Percentiles rank a stretch among this genome's conserved stretches.
These are phyloP conservation scores for Ophiodon elongatus DNA, from an alignment of 2,113 vertebrate genomes.

Conservation along the genomic window DNA sequence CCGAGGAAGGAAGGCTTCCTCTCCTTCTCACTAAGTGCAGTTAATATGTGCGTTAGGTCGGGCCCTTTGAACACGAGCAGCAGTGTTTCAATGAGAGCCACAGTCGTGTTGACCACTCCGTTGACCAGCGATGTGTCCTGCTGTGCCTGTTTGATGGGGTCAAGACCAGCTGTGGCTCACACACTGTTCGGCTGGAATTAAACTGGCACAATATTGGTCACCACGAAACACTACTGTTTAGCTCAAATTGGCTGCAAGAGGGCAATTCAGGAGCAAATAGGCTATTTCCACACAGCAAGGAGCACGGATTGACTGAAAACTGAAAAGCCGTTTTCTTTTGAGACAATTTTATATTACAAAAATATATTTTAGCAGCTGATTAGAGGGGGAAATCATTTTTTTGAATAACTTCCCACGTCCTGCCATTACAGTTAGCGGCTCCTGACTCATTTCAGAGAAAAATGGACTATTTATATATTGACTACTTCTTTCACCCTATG, in stretches of 20 bases:
- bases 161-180: conserved; percentile 69
- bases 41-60: conserved; percentile 66
- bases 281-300: conserved; percentile 56
- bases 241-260: conserved; percentile 73
- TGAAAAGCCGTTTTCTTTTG: conserved; percentile 33
- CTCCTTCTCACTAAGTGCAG: conserved; percentile 60
- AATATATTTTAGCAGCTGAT: conserved; percentile 40
- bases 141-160: conserved; percentile 78
- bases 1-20: conserved; percentile 44
- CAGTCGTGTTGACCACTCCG: conserved; percentile 68
- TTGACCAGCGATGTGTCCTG: conserved; percentile 65
- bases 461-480: conserved; percentile 5
- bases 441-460: neutral
- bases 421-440: conserved; percentile 41
- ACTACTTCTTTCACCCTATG: neutral
- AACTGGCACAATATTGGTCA: conserved; percentile 65
- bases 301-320: conserved; percentile 37
- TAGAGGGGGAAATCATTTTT: conserved; percentile 22
- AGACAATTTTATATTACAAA: conserved; percentile 28
- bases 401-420: conserved; percentile 42
- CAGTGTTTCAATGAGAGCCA: conserved; percentile 71
- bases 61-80: conserved; percentile 55
- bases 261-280: conserved; percentile 68
- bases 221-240: conserved; percentile 56
- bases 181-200: conserved; percentile 70